Conservation (phyloP, 2,888 invertebrate species). For the Macrophya alboannulata region DNA sequence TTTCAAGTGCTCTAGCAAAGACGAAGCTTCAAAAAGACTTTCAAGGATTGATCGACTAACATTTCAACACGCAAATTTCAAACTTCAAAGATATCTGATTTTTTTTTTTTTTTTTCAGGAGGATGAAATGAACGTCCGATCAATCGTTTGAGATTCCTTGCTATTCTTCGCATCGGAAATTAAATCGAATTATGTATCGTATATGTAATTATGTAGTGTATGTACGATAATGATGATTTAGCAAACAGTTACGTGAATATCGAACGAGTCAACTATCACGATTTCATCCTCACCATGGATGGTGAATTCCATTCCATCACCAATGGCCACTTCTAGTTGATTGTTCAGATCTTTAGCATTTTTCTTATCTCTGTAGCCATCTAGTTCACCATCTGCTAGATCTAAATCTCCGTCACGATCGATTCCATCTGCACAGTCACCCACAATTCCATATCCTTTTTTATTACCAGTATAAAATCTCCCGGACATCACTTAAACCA, state of each 20-base stretch:
- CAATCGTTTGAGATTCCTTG: neutral
- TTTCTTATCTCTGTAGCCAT: constrained; percentile 90
- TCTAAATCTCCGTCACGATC: constrained; percentile 85
- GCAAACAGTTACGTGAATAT: neutral
- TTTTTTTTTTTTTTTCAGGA: too few species aligned
- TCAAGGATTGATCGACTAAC: constrained; percentile 21
- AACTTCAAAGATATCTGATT: neutral
- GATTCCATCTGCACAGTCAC: constrained; percentile 82
- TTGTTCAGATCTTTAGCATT: constrained; percentile 86
- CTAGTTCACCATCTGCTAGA: constrained; percentile 91
- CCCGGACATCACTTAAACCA: constrained; percentile 44
- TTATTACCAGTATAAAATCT: constrained; percentile 46
- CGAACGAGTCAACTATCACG: neutral
- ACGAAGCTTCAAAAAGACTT: neutral
- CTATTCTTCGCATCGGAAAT: neutral
- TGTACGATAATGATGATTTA: neutral
- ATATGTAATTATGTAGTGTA: neutral
- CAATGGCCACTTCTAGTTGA: constrained; percentile 94
- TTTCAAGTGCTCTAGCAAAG: neutral
- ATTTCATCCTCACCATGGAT: constrained; percentile 87
- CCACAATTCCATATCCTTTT: constrained; percentile 71
- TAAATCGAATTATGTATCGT: too few species aligned
- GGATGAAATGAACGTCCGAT: constrained; percentile 18
- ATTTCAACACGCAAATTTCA: neutral
- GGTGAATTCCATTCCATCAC: constrained; percentile 96